phyloP scores from a whole-genome alignment of 2,797 vertebrate genomes.

The Nasua narica region DNA sequence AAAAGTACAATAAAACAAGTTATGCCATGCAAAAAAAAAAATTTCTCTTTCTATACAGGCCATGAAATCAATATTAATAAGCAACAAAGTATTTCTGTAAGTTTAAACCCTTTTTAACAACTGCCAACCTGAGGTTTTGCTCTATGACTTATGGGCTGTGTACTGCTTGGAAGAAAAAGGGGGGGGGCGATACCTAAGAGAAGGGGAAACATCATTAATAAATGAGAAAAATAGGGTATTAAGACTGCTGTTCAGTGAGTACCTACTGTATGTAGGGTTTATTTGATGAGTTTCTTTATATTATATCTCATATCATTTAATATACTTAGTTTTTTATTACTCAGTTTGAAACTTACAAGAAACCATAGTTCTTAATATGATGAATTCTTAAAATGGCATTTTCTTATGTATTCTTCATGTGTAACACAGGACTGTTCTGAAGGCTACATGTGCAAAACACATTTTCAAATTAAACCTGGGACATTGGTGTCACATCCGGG shows the following conservation, averaged over 20 bases:
- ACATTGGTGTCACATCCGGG: constrained; percentile 58
- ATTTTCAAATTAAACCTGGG: constrained; percentile 81
- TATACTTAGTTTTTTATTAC: background rate
- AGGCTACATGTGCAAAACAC: constrained; percentile 87
- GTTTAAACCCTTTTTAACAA: background rate
- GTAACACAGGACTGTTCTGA: constrained; percentile 83
- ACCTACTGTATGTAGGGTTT: background rate
- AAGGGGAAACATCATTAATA: background rate
- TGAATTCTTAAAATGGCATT: constrained; percentile 55
- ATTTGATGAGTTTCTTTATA: background rate
- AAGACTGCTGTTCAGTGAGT: background rate
- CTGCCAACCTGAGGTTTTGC: background rate
- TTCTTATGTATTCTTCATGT: constrained; percentile 60
- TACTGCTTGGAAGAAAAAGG: background rate
- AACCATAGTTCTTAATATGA: constrained; percentile 34
- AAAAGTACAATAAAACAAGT: too few relatives aligned
- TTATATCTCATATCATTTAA: background rate
- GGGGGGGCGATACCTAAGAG: background rate
- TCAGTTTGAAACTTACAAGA: background rate
- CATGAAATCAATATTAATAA: background rate
- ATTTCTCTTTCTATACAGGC: background rate
- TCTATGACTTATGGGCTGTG: background rate
- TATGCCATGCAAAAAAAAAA: too few relatives aligned
- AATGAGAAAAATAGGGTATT: background rate
- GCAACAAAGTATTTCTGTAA: background rate